Conservation (phyloP, 2,797 vertebrate species). For the Australoheros facetus region DNA sequence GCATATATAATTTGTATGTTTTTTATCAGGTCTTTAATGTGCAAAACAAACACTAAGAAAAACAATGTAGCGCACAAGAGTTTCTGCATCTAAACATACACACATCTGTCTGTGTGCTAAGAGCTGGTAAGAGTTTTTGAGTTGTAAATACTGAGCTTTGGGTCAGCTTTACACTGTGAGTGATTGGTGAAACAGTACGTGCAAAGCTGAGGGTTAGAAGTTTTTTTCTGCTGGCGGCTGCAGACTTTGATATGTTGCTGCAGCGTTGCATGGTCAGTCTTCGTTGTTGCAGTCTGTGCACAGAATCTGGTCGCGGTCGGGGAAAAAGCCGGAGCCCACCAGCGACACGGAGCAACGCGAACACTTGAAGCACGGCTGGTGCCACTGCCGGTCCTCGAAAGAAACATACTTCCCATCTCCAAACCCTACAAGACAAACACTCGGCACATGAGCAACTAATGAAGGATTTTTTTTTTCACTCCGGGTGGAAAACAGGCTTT, state of each 20-base stretch:
- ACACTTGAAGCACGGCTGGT: slow-evolving; percentile 96
- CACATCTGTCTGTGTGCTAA: slow-evolving; percentile 19
- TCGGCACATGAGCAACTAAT: slow-evolving; percentile 13
- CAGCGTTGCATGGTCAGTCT: slow-evolving; percentile 62
- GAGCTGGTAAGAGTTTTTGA: slow-evolving; percentile 11
- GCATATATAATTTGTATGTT: slow-evolving; percentile 16
- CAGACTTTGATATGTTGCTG: background rate
- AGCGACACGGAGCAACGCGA: slow-evolving; percentile 93
- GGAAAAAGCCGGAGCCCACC: slow-evolving; percentile 95
- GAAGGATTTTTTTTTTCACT: background rate
- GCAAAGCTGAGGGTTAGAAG: slow-evolving; percentile 30
- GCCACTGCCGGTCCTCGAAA: slow-evolving; percentile 96
- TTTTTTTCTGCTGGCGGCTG: slow-evolving; percentile 9
- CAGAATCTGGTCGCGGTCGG: slow-evolving; percentile 90
- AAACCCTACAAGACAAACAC: slow-evolving; percentile 83
- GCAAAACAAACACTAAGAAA: slow-evolving; percentile 35
- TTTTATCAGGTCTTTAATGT: slow-evolving; percentile 27
- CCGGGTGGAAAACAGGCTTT: background rate
- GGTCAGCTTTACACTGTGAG: slow-evolving; percentile 23
- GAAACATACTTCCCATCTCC: slow-evolving; percentile 96
- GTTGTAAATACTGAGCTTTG: slow-evolving; percentile 37
- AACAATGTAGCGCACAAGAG: background rate
- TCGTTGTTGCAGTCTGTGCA: slow-evolving; percentile 91
- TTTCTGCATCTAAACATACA: slow-evolving; percentile 46
- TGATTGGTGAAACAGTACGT: slow-evolving; percentile 28